phyloP scores from a whole-genome alignment of 2,113 vertebrate genomes.

The Potamarius usumacintae region DNA sequence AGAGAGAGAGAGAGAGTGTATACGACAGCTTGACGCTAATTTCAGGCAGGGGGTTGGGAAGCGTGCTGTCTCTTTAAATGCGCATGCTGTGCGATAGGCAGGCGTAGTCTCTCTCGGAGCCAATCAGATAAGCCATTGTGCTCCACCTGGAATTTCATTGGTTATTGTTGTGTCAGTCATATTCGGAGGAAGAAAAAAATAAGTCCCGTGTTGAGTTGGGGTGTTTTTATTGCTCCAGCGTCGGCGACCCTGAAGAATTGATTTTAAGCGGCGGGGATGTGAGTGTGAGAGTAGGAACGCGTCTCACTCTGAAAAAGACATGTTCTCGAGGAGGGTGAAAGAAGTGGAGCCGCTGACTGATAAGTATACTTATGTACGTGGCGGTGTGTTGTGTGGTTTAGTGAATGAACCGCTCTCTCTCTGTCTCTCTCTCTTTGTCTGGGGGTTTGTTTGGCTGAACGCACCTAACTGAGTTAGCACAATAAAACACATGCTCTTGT shows the following conservation, averaged over 20 bases:
- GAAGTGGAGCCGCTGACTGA: slow-evolving; percentile 68
- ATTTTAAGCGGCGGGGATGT: slow-evolving; percentile 64
- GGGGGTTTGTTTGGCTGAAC: not conserved
- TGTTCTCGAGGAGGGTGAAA: slow-evolving; percentile 74
- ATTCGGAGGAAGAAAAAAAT: slow-evolving; percentile 8
- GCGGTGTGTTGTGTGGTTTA: too few species aligned
- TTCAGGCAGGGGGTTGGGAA: not conserved
- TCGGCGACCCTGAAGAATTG: slow-evolving; percentile 32
- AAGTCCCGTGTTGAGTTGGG: slow-evolving; percentile 48
- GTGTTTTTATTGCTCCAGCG: slow-evolving; percentile 23
- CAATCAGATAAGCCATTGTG: not conserved
- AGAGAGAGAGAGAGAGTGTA: not conserved
- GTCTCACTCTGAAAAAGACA: slow-evolving; percentile 61
- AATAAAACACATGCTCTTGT: not conserved
- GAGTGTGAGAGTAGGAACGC: slow-evolving; percentile 48
- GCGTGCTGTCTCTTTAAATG: slow-evolving; percentile 6
- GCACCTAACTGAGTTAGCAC: slow-evolving; percentile 17
- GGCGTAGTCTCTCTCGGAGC: not conserved
- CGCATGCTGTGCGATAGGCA: not conserved
- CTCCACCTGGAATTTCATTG: not conserved
- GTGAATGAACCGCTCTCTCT: too few species aligned
- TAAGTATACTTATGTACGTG: slow-evolving; percentile 75
- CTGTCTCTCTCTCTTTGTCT: not conserved
- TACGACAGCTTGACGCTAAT: not conserved
- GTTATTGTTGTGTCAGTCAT: slow-evolving; percentile 52